A percentile compares a stretch with the other conserved stretches of the same genome.
Conservation (phyloP, 1,140 invertebrate genomes). For the Tenebrio molitor region DNA sequence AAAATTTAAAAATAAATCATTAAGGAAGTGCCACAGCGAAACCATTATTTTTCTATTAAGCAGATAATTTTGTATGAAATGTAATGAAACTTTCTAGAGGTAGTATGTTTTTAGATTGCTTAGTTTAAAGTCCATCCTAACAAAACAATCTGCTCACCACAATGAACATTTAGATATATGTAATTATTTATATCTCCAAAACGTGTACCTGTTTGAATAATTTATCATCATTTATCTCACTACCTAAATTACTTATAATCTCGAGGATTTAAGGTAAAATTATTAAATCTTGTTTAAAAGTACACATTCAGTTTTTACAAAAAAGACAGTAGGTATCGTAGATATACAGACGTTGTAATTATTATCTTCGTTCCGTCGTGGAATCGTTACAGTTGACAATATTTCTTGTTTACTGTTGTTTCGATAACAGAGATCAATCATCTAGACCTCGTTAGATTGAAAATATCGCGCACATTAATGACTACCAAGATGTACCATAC, state of each 20-base stretch:
- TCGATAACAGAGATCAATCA: slow-evolving; percentile 10
- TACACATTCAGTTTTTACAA: background rate
- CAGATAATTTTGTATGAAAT: too few relatives aligned
- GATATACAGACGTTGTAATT: too few relatives aligned
- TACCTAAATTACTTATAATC: background rate
- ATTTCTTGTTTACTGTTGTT: slow-evolving; percentile 2
- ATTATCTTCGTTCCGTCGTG: background rate
- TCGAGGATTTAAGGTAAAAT: background rate
- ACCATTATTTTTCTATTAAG: too few relatives aligned
- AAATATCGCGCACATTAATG: background rate
- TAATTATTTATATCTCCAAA: too few relatives aligned
- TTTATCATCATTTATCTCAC: background rate
- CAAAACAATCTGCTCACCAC: too few relatives aligned
- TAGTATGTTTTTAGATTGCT: too few relatives aligned
- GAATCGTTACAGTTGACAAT: slow-evolving; percentile 11
- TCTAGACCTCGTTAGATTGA: slow-evolving; percentile 8
- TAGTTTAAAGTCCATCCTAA: too few relatives aligned
- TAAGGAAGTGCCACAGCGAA: too few relatives aligned
- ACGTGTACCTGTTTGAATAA: background rate
- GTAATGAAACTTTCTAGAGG: too few relatives aligned
- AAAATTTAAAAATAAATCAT: too few relatives aligned
- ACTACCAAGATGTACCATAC: background rate
- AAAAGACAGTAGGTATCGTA: background rate
- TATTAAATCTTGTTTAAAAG: background rate
- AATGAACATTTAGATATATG: too few relatives aligned